Conservation (phyloP, 2,113 vertebrate species). For the Notarius quadriscutis region DNA sequence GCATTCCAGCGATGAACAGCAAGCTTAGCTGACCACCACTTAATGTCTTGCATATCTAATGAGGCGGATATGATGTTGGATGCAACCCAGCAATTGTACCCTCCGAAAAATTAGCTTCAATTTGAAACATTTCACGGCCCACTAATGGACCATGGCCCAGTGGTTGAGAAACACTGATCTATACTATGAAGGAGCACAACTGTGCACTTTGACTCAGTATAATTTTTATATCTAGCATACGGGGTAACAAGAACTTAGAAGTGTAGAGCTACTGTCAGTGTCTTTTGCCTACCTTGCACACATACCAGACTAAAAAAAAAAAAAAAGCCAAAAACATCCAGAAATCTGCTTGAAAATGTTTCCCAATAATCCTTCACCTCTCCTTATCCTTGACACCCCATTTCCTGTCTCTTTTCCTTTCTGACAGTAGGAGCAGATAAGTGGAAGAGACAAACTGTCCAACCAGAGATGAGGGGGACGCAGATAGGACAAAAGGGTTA, state of each 20-base stretch:
- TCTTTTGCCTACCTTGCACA: not conserved
- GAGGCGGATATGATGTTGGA: too few species aligned
- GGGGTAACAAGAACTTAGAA: not conserved
- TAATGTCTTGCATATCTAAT: too few species aligned
- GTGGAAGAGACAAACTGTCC: slow-evolving; percentile 5
- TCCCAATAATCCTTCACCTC: not conserved
- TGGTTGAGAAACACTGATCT: not conserved
- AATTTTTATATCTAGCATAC: not conserved
- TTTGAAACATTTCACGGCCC: too few species aligned
- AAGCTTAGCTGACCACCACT: too few species aligned
- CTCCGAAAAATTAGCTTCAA: too few species aligned
- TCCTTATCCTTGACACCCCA: not conserved
- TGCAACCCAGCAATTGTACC: too few species aligned
- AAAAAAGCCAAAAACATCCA: not conserved
- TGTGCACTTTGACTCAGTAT: not conserved
- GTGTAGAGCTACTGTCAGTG: not conserved
- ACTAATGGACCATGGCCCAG: too few species aligned
- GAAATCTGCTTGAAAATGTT: not conserved
- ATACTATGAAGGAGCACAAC: not conserved
- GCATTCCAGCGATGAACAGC: too few species aligned
- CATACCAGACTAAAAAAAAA: not conserved
- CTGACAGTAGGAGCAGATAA: not conserved
- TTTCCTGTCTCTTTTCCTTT: slow-evolving; percentile 5
- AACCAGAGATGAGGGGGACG: slow-evolving; percentile 9
- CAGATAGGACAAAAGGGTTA: slow-evolving; percentile 30